Conservation (phyloP, 2,797 vertebrate genomes). For the Lepilemur septentrionalis region DNA sequence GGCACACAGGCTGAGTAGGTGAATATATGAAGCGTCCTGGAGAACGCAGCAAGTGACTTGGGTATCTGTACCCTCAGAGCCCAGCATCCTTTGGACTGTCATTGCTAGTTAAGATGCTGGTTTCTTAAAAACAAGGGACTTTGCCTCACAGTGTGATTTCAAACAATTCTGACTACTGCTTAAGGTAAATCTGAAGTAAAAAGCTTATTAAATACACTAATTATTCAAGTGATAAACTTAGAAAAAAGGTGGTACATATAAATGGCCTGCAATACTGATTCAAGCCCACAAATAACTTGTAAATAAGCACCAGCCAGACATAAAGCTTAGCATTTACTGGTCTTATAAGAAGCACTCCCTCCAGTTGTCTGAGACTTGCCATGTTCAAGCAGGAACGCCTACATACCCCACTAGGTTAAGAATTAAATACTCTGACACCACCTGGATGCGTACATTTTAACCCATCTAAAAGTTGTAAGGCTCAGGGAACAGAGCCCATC, state of each 20-base stretch:
- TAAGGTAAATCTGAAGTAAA: not conserved
- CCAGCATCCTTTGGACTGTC: not conserved
- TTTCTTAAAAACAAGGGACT: not conserved
- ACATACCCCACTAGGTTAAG: not conserved
- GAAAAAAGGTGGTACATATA: not conserved
- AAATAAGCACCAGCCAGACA: not conserved
- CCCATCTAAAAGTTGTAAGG: not conserved
- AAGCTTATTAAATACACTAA: not conserved
- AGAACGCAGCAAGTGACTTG: not conserved
- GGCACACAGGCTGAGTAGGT: not conserved
- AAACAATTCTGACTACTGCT: not conserved
- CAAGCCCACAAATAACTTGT: not conserved
- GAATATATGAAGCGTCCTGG: not conserved
- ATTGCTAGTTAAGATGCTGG: not conserved
- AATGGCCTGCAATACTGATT: not conserved
- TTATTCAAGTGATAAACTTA: not conserved
- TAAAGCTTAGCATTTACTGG: no score
- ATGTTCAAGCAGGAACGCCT: not conserved
- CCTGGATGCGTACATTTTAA: not conserved
- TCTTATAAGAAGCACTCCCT: not conserved
- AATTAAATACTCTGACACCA: not conserved
- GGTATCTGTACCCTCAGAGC: not conserved
- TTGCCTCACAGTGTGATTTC: not conserved
- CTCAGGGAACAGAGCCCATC: not conserved
- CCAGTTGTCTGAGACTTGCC: not conserved